These are phyloP conservation scores for Plagodis dolabraria DNA, from an alignment of 2,888 invertebrate species.

Conservation along the genomic window DNA sequence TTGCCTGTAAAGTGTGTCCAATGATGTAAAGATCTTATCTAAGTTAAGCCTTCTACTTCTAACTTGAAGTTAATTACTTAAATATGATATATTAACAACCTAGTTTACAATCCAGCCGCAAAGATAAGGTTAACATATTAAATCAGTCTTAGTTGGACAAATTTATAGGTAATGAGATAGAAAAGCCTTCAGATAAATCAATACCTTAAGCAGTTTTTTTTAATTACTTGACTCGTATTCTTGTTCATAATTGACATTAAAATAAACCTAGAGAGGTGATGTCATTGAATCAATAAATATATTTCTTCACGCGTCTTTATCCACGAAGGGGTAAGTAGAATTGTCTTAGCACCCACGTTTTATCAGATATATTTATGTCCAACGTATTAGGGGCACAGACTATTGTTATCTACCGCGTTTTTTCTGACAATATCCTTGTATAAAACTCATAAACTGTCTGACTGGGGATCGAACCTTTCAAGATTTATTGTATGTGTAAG, in stretches of 20 bases:
- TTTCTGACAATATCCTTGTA: too few species aligned
- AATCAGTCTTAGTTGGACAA: constrained; percentile 7
- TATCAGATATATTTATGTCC: too few species aligned
- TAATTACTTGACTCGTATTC: background rate
- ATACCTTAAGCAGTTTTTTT: constrained; percentile 5
- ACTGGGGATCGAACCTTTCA: too few species aligned
- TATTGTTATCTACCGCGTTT: too few species aligned
- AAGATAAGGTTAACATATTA: constrained; percentile 12
- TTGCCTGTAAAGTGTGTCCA: constrained; percentile 12
- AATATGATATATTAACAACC: constrained; percentile 18
- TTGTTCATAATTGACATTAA: background rate
- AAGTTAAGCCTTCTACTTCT: constrained; percentile 11
- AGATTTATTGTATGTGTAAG: too few species aligned
- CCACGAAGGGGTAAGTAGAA: too few species aligned
- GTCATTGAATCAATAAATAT: too few species aligned
- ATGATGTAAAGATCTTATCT: constrained; percentile 22
- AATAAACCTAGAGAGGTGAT: too few species aligned
- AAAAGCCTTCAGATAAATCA: constrained; percentile 1
- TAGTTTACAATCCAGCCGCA: constrained; percentile 23
- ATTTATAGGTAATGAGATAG: constrained; percentile 21
- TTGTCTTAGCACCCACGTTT: too few species aligned
- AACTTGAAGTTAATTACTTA: constrained; percentile 8
- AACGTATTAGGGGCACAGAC: too few species aligned
- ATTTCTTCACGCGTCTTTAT: too few species aligned
- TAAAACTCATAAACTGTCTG: too few species aligned